Base-by-base conservation (phyloP, 2,797 vertebrate genomes). In the Sparidentex hasta region DNA sequence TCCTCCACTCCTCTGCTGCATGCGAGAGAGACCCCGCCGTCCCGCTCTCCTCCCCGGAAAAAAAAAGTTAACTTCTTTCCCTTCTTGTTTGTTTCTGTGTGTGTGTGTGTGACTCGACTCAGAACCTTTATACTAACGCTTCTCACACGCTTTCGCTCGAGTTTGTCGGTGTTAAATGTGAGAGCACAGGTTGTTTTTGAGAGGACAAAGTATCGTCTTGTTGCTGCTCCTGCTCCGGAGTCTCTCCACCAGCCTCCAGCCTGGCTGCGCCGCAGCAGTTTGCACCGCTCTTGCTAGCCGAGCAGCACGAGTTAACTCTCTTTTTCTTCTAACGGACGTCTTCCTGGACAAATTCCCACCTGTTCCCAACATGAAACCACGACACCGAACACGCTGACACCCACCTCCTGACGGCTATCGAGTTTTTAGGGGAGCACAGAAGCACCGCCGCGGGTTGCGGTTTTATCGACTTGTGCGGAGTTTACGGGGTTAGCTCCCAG, bases 241-340 rank as follows among this genome's bases (percentile, higher is more conserved):
- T 9, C 1, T 63, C 65, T 56, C 38, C 64, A 79, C 38, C 64
- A 79, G 71, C 73, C 78, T 74, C 16, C 83, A 46, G 64, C 65
- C 76, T 38, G 9, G 11, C 38, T 70, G 54, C 73, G 13, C 61
- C 13, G 69, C 64, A 47, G 2, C 50, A 8, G 59, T 62, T 38
- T 1, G 69, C 2, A 18, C 25, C 74, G 43, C 73, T 43, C 1
- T 38, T 38, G 85, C 74, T 91, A 90, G 78, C 80, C 65, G 66
- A 87, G 51, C 80, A 81, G 56, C 90, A 81, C 87, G 85, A 93
- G 82, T 92, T 65, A 0, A 67, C 79, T 8, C 55, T 11, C 78
- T 29, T 33, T 1, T 33, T 38, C 11, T 48, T 33, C 0, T n/a
- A n/a, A 50, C 76, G 50, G 69, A 44, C 8, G 4, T 54, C 14